Percentiles rank a stretch among this genome's conserved stretches.
Evolutionary conservation across 2,797 vertebrate species (phyloP).

Genomic region (Scleropages formosus): DNA sequence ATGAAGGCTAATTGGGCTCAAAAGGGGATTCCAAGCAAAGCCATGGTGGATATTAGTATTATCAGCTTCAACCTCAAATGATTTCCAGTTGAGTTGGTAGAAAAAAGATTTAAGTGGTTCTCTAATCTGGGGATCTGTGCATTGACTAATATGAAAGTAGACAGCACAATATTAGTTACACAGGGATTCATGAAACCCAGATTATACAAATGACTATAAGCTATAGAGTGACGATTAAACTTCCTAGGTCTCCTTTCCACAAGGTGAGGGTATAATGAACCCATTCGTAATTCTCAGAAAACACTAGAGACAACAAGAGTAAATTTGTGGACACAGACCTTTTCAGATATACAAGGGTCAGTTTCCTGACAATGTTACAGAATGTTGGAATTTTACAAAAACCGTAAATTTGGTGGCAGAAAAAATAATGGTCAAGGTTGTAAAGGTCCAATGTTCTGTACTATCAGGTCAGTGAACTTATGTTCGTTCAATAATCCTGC

Average conservation of each 20-base stretch:
- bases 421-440: not conserved
- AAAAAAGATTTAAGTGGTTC: not conserved
- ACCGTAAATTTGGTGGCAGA: not conserved
- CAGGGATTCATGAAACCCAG: conserved; percentile 9
- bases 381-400: not conserved
- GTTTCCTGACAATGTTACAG: not conserved
- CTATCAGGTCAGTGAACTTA: not conserved
- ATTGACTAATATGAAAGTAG: not conserved
- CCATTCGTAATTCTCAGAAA: not conserved
- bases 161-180: not conserved
- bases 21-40: not conserved
- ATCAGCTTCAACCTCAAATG: not conserved
- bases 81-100: not conserved
- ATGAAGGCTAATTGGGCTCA: not conserved
- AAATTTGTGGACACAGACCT: conserved; percentile 1
- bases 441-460: not conserved
- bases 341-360: not conserved
- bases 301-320: conserved; percentile 10
- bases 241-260: conserved; percentile 5
- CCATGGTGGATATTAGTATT: not conserved
- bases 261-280: not conserved
- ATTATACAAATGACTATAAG: not conserved
- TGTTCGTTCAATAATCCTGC: not conserved
- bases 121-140: not conserved
- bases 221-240: not conserved